phyloP scores from a whole-genome alignment of 2,113 vertebrate genomes.

The Sialia sialis region DNA sequence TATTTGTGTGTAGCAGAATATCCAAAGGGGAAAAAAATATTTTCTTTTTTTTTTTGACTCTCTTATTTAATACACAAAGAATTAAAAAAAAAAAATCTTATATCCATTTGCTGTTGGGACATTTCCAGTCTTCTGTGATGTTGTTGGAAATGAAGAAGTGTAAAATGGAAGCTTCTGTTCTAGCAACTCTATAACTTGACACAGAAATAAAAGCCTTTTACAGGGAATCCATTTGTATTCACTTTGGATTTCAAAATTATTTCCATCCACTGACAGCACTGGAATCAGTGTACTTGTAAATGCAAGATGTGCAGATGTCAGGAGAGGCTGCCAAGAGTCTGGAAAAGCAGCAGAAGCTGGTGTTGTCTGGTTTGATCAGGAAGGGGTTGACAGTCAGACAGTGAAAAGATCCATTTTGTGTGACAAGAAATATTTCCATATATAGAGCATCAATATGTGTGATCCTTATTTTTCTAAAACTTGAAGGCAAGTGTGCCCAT shows the following conservation, averaged over 20 bases:
- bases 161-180: constrained; percentile 56
- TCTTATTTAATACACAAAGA: not conserved
- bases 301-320: constrained; percentile 39
- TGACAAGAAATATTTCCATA: constrained; percentile 43
- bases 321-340: constrained; percentile 24
- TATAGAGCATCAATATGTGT: not conserved
- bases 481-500: not conserved
- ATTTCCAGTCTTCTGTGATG: constrained; percentile 18
- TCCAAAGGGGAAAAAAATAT: not conserved
- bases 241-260: constrained; percentile 55
- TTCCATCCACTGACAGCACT: constrained; percentile 52
- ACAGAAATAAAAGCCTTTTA: constrained; percentile 48
- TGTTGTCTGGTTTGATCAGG: constrained; percentile 41
- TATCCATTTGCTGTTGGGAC: not conserved
- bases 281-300: constrained; percentile 52
- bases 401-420: constrained; percentile 48
- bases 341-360: constrained; percentile 27
- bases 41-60: not conserved
- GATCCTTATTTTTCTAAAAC: constrained; percentile 11
- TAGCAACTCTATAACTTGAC: not conserved
- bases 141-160: not conserved
- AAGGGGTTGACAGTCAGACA: constrained; percentile 27
- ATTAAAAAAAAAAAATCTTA: too few species aligned
- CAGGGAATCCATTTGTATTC: constrained; percentile 44
- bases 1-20: not conserved